Base-by-base conservation (phyloP, 2,113 vertebrate genomes). In the Tauraco erythrolophus region DNA sequence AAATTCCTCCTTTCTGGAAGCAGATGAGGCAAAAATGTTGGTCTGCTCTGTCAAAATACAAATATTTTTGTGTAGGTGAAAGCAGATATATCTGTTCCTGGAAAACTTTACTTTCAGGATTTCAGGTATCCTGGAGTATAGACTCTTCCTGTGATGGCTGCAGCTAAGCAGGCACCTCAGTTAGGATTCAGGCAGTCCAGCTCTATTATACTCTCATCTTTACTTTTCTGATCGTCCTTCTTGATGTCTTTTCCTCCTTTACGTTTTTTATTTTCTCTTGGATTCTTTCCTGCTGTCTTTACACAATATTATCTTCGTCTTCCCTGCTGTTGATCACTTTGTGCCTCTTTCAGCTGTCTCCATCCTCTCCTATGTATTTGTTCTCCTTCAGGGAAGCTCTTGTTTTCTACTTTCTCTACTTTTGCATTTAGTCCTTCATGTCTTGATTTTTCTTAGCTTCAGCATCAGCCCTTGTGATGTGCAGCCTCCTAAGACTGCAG, bases 291-390 rank as follows among this genome's bases (percentile, higher is more conserved):
- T 88, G 50, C 9, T 1, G n/a, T 64, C 79, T 7, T 70, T 35
- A 19, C 9, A 19, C 7, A 48, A 2, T 7, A 11, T 23, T 19
- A 61, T 4, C 65, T 35, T 69, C 11, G 37, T 51, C 25, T 53
- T 61, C 64, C 21, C 18, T 74, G 39, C 60, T 41, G 27, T 50
- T 50, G 14, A 33, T 71, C 7, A 15, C 25, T 90, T n/a, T 61
- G 23, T 53, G 60, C 30, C 46, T 65, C 15, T 51, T 65, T 24
- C 5, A 92, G 30, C 43, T 3, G 2, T 27, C 46, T 76, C 35
- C 15, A 1, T 48, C 15, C 21, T 85, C 46, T 41, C 11, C 14
- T 33, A 6, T 1, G 0, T 21, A 53, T 77, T 70, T 61, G 5
- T 51, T 70, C 22, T 89, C 19, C 19, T 76, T 51, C 43, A 68